Percentiles rank a stretch among this genome's conserved stretches.
Evolutionary conservation across 2,113 vertebrate species (phyloP).

Genomic region (Bettongia penicillata): DNA sequence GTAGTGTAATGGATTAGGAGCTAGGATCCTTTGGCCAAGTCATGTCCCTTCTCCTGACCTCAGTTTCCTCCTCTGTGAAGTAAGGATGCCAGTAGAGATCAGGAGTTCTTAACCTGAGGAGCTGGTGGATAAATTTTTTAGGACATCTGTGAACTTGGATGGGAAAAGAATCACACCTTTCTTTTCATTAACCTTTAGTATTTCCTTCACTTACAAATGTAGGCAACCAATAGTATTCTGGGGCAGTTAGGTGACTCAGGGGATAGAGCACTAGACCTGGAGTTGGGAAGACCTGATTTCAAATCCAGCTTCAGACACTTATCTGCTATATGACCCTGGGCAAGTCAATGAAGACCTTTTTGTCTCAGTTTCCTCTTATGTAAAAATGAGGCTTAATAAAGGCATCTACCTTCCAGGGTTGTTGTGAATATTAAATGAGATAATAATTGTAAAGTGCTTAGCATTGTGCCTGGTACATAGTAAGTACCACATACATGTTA

Average conservation of each 20-base stretch:
- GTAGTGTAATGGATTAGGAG: background rate
- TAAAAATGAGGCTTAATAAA: background rate
- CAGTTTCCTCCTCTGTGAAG: no score
- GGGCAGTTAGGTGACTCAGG: background rate
- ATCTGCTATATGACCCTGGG: background rate
- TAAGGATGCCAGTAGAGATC: no score
- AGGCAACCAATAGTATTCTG: background rate
- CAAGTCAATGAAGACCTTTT: background rate
- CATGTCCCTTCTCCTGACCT: no score
- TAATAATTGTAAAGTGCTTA: background rate
- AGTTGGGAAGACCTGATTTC: background rate
- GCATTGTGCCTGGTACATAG: rapidly evolving
- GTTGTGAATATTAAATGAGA: background rate
- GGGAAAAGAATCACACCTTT: background rate
- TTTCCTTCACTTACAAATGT: background rate
- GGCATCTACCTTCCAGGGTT: background rate
- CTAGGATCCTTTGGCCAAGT: background rate
- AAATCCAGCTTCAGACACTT: background rate
- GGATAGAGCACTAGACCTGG: background rate
- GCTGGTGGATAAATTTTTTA: background rate
- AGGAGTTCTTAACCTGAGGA: background rate
- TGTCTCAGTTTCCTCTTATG: background rate
- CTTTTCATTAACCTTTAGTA: background rate
- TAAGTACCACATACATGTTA: background rate
- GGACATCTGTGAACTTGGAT: background rate